A percentile compares a stretch with the other conserved stretches of the same genome.
phyloP scores from a whole-genome alignment of 2,888 invertebrate species.

The Cordilura impudica region DNA sequence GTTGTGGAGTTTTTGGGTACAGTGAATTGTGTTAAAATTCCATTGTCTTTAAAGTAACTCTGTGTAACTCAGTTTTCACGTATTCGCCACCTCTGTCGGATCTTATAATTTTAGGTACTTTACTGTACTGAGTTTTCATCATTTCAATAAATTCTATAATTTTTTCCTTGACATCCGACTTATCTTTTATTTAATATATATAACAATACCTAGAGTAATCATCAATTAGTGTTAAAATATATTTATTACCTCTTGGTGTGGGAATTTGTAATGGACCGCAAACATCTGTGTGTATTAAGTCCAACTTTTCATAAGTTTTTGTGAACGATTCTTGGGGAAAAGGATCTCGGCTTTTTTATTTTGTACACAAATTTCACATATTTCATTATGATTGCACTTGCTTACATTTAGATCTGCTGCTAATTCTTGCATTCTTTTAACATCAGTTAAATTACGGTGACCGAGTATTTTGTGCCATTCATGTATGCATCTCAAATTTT shows the following conservation, averaged over 20 bases:
- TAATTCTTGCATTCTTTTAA: background rate
- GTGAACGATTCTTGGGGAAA: slow-evolving; percentile 1
- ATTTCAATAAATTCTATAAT: background rate
- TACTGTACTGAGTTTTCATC: background rate
- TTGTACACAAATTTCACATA: slow-evolving; percentile 6
- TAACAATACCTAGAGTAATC: slow-evolving; percentile 67
- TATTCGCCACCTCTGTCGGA: slow-evolving; percentile 64
- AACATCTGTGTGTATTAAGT: slow-evolving; percentile 24
- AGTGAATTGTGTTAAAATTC: background rate
- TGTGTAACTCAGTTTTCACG: no score
- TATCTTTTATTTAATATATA: slow-evolving; percentile 16
- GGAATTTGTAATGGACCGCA: slow-evolving; percentile 12
- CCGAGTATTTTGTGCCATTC: background rate
- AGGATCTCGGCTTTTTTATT: slow-evolving; percentile 6
- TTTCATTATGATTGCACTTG: background rate
- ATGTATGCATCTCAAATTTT: background rate
- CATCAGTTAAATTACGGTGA: background rate
- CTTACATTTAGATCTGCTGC: background rate
- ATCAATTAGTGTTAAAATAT: slow-evolving; percentile 69
- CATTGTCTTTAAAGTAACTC: no score
- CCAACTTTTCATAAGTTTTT: slow-evolving; percentile 9
- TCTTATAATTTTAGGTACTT: slow-evolving; percentile 38
- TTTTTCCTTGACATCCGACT: background rate
- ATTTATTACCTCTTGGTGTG: slow-evolving; percentile 64
- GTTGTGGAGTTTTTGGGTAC: background rate